Base-by-base conservation (phyloP, 2,797 vertebrate genomes). In the Morus bassanus region DNA sequence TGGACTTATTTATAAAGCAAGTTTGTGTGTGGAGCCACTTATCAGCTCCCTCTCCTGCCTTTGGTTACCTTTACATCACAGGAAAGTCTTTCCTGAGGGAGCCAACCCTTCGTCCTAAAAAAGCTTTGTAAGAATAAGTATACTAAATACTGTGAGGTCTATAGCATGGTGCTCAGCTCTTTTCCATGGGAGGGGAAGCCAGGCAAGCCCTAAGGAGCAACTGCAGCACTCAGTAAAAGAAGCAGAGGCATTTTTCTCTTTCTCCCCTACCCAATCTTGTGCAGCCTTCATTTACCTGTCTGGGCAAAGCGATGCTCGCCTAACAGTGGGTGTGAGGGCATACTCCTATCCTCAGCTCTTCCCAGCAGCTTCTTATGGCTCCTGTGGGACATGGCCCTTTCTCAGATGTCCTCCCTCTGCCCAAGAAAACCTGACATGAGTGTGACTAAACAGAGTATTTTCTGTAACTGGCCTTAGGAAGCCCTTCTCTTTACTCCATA, bases 261-360 rank as follows among this genome's bases (percentile, higher is more conserved):
- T 41, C 14, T 17, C 12, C 39, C 3, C 8, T 24, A 12, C 31
- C 16, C 2, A 1, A 28, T 13, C 28, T 21, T 35, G 33, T 63
- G 24, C 27, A 67, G 61, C 31, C 35, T 70, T 87, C 41, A 25
- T 28, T 64, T 17, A 67, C 27, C 24, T 27, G 13, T 50, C 61
- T 73, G 48, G 37, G 43, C 60, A 77, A 54, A 68, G 43, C 4
- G 2, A 59, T 18, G 27, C 13, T 65, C 33, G 7, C 21, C 16
- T 57, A 75, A 3, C 0, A 0, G 18, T 1, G 3, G 25, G 13
- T 2, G 1, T 11, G 4, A 75, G 33, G 18, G 25, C 33, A 41
- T 0, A 1, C 2, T 73, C 37, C 57, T 23, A 1, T 30, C 22
- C 22, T 15, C 3, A 11, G 14, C 31, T 82, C 48, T 82, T 37